Conservation (phyloP, 2,888 invertebrate genomes). For the Cephalotes varians region DNA sequence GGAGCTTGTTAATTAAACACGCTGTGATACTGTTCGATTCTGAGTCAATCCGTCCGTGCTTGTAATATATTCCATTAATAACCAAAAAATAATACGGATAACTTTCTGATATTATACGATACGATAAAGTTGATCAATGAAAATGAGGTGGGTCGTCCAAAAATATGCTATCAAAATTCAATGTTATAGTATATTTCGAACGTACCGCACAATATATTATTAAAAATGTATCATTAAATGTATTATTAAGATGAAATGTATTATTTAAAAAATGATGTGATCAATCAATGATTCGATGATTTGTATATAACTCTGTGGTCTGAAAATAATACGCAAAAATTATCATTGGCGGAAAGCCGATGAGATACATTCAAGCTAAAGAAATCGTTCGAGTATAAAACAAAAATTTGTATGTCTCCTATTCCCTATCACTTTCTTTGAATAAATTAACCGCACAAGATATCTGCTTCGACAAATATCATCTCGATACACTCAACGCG, state of each 20-base stretch:
- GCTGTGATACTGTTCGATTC: background rate
- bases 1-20: slow-evolving; percentile 1
- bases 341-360: background rate
- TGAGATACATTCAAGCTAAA: background rate
- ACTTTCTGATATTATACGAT: background rate
- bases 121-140: background rate
- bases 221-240: background rate
- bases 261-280: background rate
- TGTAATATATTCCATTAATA: background rate
- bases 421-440: background rate
- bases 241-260: background rate
- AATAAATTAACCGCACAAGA: background rate
- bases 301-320: background rate
- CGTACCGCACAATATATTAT: background rate
- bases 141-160: background rate
- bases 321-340: background rate
- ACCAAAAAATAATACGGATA: background rate
- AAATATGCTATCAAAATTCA: background rate
- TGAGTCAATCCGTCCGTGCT: background rate
- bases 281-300: background rate
- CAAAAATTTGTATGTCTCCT: background rate
- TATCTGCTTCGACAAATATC: background rate
- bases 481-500: background rate
- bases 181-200: background rate
- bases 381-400: background rate